Evolutionary conservation across 92 coral and sea anemone species (phyloP).

Genomic region (Phenganax subtilis): DNA sequence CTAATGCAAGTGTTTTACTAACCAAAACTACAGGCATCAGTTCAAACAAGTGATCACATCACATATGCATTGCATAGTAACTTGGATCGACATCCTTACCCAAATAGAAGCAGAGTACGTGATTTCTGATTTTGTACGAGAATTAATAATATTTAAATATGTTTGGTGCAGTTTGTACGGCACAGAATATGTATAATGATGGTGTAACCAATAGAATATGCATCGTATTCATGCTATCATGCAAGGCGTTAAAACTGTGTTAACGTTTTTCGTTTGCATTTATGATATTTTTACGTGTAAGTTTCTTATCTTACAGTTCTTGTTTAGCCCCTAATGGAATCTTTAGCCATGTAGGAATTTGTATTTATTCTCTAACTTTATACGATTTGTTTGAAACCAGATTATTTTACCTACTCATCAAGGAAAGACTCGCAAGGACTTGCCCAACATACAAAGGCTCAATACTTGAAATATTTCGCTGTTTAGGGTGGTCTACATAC

Average conservation of each 20-base stretch:
- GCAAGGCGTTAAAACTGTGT: neutral
- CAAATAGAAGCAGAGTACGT: constrained; percentile 9
- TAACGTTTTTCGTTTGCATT: neutral
- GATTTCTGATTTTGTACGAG: neutral
- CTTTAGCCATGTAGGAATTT: too few relatives aligned
- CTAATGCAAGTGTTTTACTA: neutral
- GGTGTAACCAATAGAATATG: too few relatives aligned
- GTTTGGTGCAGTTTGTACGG: too few relatives aligned
- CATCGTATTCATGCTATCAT: neutral
- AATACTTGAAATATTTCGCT: neutral
- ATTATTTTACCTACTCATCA: neutral
- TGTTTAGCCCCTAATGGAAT: too few relatives aligned
- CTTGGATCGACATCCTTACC: neutral
- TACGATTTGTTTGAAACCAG: too few relatives aligned
- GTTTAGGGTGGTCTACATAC: neutral
- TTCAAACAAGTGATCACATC: constrained; percentile 1
- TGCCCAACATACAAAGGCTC: too few relatives aligned
- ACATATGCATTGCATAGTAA: neutral
- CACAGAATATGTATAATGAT: too few relatives aligned
- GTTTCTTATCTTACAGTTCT: too few relatives aligned
- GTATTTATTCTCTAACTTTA: too few relatives aligned
- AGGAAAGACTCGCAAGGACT: neutral
- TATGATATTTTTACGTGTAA: neutral
- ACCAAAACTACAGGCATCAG: constrained; percentile 3
- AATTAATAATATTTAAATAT: too few relatives aligned